phyloP scores from a whole-genome alignment of 2,113 vertebrate genomes.

The Gymnorhina tibicen region DNA sequence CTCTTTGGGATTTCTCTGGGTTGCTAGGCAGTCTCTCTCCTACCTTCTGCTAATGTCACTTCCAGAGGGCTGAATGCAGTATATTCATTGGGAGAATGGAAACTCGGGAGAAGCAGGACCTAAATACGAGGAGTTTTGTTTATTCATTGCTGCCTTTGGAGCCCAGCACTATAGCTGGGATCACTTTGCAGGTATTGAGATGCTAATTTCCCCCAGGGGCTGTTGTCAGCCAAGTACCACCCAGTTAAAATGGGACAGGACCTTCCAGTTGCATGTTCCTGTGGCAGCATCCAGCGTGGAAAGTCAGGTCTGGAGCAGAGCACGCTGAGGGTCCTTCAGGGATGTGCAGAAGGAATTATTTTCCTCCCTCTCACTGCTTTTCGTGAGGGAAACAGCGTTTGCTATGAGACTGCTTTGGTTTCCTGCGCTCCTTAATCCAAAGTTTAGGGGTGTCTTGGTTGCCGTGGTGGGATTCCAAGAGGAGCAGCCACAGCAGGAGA shows the following conservation, averaged over 20 bases:
- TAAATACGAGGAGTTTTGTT: conserved; percentile 52
- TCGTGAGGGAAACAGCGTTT: not conserved
- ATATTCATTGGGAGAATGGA: conserved; percentile 59
- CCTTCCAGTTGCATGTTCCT: conserved; percentile 47
- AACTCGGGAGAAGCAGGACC: conserved; percentile 32
- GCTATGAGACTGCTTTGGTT: not conserved
- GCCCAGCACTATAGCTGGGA: conserved; percentile 29
- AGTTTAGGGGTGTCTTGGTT: not conserved
- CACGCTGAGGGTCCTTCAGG: not conserved
- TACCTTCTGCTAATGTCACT: conserved; percentile 72
- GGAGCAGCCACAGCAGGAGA: not conserved
- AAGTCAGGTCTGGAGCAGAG: conserved; percentile 13
- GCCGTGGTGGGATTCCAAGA: not conserved
- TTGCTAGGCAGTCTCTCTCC: conserved; percentile 75
- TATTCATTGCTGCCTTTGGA: conserved; percentile 60
- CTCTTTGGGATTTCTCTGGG: conserved; percentile 71
- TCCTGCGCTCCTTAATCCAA: not conserved
- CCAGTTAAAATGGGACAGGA: conserved; percentile 47
- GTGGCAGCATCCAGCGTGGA: not conserved
- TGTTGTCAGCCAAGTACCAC: not conserved
- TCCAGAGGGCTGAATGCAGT: conserved; percentile 64
- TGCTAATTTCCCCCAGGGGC: conserved; percentile 65
- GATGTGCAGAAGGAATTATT: not conserved
- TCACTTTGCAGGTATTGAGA: conserved; percentile 67
- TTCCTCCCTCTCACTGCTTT: not conserved